Conservation (phyloP, 2,888 invertebrate genomes). For the Synergus itoensis region DNA sequence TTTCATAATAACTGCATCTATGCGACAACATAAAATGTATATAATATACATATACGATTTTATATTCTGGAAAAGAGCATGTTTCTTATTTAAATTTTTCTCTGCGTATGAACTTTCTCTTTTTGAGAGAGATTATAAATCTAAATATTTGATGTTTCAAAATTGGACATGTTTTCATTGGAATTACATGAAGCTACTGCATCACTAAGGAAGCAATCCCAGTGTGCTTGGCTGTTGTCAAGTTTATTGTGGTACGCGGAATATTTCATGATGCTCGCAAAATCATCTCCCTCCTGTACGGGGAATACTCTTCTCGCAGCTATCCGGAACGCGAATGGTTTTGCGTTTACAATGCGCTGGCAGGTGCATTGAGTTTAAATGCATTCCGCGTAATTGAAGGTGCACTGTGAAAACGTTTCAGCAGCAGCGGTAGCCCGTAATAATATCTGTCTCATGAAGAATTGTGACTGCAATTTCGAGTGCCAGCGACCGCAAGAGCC, state of each 20-base stretch:
- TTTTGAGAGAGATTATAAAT: background rate
- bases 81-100: background rate
- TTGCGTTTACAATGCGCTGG: slow-evolving; percentile 52
- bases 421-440: slow-evolving; percentile 56
- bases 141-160: background rate
- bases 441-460: slow-evolving; percentile 73
- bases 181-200: background rate
- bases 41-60: slow-evolving; percentile 46
- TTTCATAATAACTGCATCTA: slow-evolving; percentile 52
- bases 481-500: slow-evolving; percentile 49
- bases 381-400: slow-evolving; percentile 71
- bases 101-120: background rate
- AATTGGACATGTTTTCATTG: slow-evolving; percentile 46
- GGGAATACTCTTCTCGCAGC: slow-evolving; percentile 41
- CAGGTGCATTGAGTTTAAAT: slow-evolving; percentile 68
- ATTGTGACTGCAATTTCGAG: slow-evolving; percentile 72
- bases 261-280: slow-evolving; percentile 49
- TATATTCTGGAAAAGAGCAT: slow-evolving; percentile 3
- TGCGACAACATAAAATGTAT: slow-evolving; percentile 55
- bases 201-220: slow-evolving; percentile 46
- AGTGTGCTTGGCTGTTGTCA: slow-evolving; percentile 44
- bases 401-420: slow-evolving; percentile 61
- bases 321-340: slow-evolving; percentile 47
- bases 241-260: slow-evolving; percentile 55
- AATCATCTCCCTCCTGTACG: slow-evolving; percentile 25